Evolutionary conservation across 1,140 invertebrate genomes (phyloP), one percentile per base, ranked within the genome.

Genomic region (Listronotus bonariensis): DNA sequence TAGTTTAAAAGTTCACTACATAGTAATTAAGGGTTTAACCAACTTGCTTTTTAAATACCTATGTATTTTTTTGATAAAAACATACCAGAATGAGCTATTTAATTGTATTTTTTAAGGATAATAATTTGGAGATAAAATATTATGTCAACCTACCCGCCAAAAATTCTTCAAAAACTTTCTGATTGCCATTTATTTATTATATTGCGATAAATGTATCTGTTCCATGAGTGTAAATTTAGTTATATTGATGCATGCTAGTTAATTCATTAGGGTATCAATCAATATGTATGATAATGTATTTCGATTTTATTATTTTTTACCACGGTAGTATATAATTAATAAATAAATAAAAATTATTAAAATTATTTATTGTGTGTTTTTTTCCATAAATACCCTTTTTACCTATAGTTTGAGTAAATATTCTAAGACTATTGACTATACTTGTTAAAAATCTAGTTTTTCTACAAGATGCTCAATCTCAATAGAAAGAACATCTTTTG

Each of bases 231-330:
- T 74, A 74, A 72, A 76, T 76, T 74, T 76, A 74, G 68, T 76
- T 76, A 51, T 60, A 72, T 73, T 69, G 75, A 76, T 76, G 76
- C 76, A 77, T 77, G 75, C 74, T 77, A 77, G 75, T 73, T 77
- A 57, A 65, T 65, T 77, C 72, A 68, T 76, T 76, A 74, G 72
- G 65, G 69, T 74, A 74, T 74, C 70, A 69, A 74, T 73, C 70
- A 69, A 74, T 73, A 76, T 74, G 71, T 74, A 74, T 71, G 67
- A 74, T 74, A 77, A 75, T 77, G 76, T 77, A 77, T 77, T 74
- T 76, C 76, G 72, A 77, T 76, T 77, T 77, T 77, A 77, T 77
- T 77, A 77, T 77, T 77, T 77, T 77, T 77, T 77, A 77, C 76
- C 76, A 77, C 76, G 68, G 72, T 76, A 76, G 74, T 72, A 74